These are phyloP conservation scores for Petroica traversi DNA, from an alignment of 2,113 vertebrate species.

Conservation along the genomic window DNA sequence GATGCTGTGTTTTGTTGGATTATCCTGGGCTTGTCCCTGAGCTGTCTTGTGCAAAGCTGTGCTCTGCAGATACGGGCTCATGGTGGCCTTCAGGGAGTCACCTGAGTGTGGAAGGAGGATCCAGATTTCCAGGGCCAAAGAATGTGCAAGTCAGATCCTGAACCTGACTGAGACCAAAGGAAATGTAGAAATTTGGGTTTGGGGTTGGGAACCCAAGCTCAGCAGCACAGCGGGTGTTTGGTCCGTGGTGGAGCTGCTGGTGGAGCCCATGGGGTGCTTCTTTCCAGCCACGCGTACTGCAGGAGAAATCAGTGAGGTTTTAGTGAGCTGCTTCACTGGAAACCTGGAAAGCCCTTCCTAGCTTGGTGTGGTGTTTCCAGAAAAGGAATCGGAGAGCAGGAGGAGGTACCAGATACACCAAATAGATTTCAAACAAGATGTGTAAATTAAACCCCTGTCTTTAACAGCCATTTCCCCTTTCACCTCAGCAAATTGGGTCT, in stretches of 20 bases:
- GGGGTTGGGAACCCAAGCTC: neutral
- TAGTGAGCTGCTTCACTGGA: neutral
- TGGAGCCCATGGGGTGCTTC: neutral
- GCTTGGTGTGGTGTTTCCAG: neutral
- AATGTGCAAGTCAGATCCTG: neutral
- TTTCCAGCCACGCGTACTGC: neutral
- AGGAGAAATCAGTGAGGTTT: neutral
- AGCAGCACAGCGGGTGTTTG: neutral
- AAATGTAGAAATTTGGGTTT: neutral
- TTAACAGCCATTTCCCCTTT: neutral
- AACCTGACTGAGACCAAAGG: neutral
- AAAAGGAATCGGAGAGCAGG: neutral
- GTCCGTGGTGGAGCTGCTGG: neutral
- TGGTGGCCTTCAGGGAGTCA: neutral
- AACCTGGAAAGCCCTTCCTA: neutral
- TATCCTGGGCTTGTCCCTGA: neutral
- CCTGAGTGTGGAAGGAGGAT: neutral
- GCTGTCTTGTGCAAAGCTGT: neutral
- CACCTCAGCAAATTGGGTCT: neutral
- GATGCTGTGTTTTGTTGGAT: neutral
- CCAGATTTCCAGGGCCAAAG: neutral
- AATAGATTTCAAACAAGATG: neutral
- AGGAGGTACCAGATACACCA: neutral
- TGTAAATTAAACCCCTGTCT: neutral
- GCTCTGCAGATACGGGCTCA: fast-evolving